Percentiles rank a stretch among this genome's conserved stretches.
Conservation (phyloP, 2,888 invertebrate species). For the Pherbina coryleti region DNA sequence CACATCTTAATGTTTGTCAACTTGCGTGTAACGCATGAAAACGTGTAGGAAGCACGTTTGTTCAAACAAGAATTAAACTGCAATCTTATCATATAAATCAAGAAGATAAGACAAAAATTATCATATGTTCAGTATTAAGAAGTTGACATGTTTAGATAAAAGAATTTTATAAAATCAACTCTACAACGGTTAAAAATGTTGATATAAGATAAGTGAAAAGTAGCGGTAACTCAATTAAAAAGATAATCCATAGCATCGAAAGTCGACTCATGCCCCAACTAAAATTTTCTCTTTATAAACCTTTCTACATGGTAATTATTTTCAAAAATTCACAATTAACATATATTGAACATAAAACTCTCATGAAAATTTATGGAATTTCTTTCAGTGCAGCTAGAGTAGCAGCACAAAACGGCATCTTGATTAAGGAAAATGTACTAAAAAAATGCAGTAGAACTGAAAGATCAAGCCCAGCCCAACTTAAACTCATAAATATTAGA, state of each 20-base stretch:
- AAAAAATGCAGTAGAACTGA: neutral
- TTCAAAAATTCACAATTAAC: neutral
- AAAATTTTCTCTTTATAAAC: neutral
- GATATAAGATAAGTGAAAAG: neutral
- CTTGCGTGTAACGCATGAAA: too few relatives aligned
- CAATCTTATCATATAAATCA: neutral
- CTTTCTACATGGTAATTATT: neutral
- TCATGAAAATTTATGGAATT: neutral
- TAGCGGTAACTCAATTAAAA: neutral
- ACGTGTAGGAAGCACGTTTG: too few relatives aligned
- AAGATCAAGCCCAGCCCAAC: neutral
- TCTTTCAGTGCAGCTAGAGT: neutral
- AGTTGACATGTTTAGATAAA: too few relatives aligned
- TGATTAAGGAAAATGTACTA: neutral
- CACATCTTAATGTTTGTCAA: too few relatives aligned
- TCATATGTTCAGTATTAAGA: neutral
- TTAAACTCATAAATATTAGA: constrained; percentile 21
- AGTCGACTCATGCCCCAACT: neutral
- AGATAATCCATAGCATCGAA: neutral
- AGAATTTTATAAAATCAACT: neutral
- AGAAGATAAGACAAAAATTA: neutral
- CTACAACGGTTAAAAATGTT: neutral
- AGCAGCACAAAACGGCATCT: neutral
- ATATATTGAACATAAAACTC: neutral
- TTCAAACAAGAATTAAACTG: neutral